Conservation (phyloP, 2,113 vertebrate genomes). For the Hyaena hyaena region DNA sequence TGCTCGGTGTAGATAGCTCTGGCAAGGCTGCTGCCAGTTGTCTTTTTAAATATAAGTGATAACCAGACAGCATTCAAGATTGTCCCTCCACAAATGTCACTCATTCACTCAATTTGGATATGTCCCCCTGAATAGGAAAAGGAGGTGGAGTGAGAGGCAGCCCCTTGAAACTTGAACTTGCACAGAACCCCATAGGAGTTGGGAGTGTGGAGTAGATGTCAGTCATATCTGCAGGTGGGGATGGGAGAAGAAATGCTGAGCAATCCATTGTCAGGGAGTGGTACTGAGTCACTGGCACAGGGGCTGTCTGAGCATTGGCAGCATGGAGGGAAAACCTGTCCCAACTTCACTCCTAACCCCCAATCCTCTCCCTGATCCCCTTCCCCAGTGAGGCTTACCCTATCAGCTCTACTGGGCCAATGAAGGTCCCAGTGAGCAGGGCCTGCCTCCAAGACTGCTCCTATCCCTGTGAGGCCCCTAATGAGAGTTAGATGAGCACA, state of each 20-base stretch:
- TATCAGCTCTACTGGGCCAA: not conserved
- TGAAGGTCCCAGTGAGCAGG: not conserved
- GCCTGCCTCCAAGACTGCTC: not conserved
- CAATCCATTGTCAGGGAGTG: not conserved
- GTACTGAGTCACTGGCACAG: not conserved
- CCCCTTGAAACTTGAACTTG: not conserved
- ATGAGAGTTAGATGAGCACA: not conserved
- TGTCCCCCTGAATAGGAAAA: not conserved
- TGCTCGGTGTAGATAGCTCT: not conserved
- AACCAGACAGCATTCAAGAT: not conserved
- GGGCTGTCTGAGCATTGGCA: not conserved
- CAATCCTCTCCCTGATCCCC: not conserved
- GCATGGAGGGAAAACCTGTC: not conserved
- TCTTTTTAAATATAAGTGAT: not conserved
- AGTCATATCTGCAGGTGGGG: not conserved
- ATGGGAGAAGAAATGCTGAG: not conserved
- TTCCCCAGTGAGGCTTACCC: not conserved
- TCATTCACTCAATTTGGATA: not conserved
- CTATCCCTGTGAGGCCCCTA: not conserved
- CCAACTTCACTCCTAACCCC: not conserved
- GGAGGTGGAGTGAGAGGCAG: not conserved
- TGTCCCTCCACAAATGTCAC: not conserved
- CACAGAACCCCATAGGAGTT: not conserved
- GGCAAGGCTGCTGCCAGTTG: not conserved
- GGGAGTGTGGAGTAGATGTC: not conserved